A percentile compares a stretch with the other conserved stretches of the same genome.
These are phyloP conservation scores for Meriones psammophilus DNA, from an alignment of 2,797 vertebrate species.

Conservation along the genomic window DNA sequence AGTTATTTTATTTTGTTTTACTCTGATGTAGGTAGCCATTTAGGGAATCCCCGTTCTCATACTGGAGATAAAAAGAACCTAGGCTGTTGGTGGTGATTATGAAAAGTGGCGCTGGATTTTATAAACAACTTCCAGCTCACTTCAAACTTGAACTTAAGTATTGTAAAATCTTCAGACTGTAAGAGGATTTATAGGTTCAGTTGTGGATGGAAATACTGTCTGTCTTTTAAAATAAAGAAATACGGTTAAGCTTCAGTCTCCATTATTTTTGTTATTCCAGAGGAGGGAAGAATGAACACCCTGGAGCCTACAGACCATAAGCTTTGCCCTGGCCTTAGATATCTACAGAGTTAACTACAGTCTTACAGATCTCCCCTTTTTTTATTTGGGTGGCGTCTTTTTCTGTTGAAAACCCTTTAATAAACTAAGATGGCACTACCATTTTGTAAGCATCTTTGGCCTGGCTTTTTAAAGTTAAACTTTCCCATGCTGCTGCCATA, in stretches of 20 bases:
- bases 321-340: slow-evolving; percentile 21
- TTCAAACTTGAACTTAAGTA: slow-evolving; percentile 28
- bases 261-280: background rate
- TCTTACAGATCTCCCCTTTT: slow-evolving; percentile 2
- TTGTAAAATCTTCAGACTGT: slow-evolving; percentile 56
- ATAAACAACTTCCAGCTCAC: slow-evolving; percentile 43
- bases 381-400: slow-evolving; percentile 7
- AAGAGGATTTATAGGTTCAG: slow-evolving; percentile 65
- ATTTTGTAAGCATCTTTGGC: slow-evolving; percentile 44
- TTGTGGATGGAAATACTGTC: slow-evolving; percentile 5
- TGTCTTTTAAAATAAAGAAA: slow-evolving; percentile 54
- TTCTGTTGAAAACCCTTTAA: background rate
- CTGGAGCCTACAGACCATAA: background rate
- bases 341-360: background rate
- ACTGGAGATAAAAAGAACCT: slow-evolving; percentile 44
- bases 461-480: slow-evolving; percentile 30
- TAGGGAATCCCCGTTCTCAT: background rate
- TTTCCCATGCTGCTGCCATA: background rate
- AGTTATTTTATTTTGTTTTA: slow-evolving; percentile 52
- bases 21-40: background rate
- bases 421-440: slow-evolving; percentile 12
- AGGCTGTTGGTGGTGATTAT: slow-evolving; percentile 34
- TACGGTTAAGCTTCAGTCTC: slow-evolving; percentile 5
- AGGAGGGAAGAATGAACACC: background rate
- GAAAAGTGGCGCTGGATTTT: background rate